Evolutionary conservation across 2,888 invertebrate species (phyloP), one percentile per base, ranked within the genome.

Genomic region (Tolmerus cingulatus): DNA sequence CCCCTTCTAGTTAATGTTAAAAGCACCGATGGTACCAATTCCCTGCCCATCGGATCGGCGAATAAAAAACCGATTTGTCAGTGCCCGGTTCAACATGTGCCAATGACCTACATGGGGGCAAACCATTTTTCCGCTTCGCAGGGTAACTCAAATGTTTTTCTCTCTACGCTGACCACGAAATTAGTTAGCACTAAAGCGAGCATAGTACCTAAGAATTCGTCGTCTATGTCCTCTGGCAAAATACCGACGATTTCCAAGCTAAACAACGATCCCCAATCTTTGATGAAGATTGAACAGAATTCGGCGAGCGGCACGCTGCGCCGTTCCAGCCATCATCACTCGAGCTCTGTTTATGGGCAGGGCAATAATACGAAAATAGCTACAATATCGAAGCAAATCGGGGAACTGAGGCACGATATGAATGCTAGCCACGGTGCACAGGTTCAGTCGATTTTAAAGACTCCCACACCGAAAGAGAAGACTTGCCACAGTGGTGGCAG

Each of bases 71-170:
- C 93, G 46, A 92, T 92, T 88, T 93, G 93, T 89, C 93, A 93
- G 89, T 93, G 93, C 88, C 93, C 93, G 37, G 91, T 93, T 57
- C 93, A 93, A 85, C 93, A 93, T 89, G 92, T 93, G 30, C 93
- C 93, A 87, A 93, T 93, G 92, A 92, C 92, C 14, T 93, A 93
- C 87, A 93, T 93, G 92, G 92, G 92, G 40, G 90, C 92, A 57
- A 92, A 91, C 87, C 91, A 91, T 88, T 89, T 91, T 9, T 91
- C 90, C 88, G 79, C 88, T 51, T 89, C 90, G 86, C 91, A 90
- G 86, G 90, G 90, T 30, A 89, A 87, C 77, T 91, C 90, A 85
- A 91, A 90, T 88, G 90, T 90, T 46, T 91, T 91, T 87, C 89
- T 91, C 5, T 90, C 91, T 51, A 91, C 90, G 5, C 87, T 91